Conservation (phyloP, 2,797 vertebrate genomes). For the Sparus aurata region DNA sequence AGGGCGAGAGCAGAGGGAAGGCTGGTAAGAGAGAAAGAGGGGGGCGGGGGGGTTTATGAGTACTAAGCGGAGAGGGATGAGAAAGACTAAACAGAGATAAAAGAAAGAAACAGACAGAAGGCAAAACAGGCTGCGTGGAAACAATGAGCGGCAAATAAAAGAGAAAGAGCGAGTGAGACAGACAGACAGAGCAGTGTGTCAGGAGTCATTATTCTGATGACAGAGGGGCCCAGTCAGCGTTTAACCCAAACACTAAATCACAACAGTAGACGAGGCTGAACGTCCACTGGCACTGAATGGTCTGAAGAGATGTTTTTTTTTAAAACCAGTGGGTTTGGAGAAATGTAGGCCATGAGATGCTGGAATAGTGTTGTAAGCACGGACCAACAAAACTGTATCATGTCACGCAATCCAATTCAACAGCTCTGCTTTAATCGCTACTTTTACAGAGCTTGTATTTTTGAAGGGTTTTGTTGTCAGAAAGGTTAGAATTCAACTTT, state of each 20-base stretch:
- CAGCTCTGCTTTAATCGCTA: too few species aligned
- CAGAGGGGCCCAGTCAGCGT: conserved; percentile 58
- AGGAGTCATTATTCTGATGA: conserved; percentile 64
- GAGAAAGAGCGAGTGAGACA: conserved; percentile 40
- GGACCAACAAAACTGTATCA: not conserved
- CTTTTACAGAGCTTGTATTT: too few species aligned
- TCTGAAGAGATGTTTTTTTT: conserved; percentile 3
- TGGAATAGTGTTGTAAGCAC: not conserved
- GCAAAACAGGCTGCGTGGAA: conserved; percentile 42
- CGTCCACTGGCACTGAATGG: not conserved
- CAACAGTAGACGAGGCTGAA: conserved; percentile 29
- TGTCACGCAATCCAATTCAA: too few species aligned
- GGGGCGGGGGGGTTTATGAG: conserved; percentile 7
- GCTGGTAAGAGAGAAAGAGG: not conserved
- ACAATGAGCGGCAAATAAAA: conserved; percentile 44
- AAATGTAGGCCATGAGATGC: conserved; percentile 11
- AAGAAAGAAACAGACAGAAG: conserved; percentile 46
- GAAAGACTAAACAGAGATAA: conserved; percentile 52
- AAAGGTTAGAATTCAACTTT: too few species aligned
- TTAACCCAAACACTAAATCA: conserved; percentile 38
- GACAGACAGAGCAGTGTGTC: conserved; percentile 46
- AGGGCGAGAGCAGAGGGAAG: not conserved
- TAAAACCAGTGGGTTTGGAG: conserved; percentile 4
- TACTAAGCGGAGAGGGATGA: conserved; percentile 39
- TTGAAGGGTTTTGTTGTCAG: too few species aligned